These are phyloP conservation scores for Palythoa caribaeorum DNA, from an alignment of 92 coral and sea anemone genomes.

Conservation along the genomic window DNA sequence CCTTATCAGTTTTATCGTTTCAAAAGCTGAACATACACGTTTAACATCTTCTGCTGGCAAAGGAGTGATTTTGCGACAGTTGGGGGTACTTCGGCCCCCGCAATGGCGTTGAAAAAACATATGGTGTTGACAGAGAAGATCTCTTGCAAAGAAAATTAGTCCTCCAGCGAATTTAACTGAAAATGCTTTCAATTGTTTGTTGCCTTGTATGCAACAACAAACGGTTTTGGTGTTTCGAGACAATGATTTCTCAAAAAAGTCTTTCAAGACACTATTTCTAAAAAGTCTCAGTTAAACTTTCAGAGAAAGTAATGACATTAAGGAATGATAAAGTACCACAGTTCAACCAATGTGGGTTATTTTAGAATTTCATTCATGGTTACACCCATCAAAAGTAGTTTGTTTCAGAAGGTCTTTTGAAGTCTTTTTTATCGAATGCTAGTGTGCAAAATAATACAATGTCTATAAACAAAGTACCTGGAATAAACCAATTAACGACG, in stretches of 20 bases:
- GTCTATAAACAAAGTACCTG: neutral
- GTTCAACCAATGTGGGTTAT: too few relatives aligned
- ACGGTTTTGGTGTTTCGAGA: too few relatives aligned
- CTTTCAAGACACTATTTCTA: too few relatives aligned
- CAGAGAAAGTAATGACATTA: too few relatives aligned
- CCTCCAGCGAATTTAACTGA: neutral
- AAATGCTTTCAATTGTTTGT: neutral
- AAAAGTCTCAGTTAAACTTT: too few relatives aligned
- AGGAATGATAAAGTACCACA: too few relatives aligned
- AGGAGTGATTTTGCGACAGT: conserved; percentile 6
- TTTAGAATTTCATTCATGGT: too few relatives aligned
- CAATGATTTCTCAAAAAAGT: too few relatives aligned
- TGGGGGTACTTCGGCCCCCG: neutral
- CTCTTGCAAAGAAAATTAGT: conserved; percentile 34
- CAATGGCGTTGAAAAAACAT: neutral
- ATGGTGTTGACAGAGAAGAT: conserved; percentile 17
- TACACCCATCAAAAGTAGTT: too few relatives aligned
- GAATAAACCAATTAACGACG: neutral
- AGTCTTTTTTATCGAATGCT: neutral
- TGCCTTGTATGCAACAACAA: neutral
- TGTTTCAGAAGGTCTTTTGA: neutral
- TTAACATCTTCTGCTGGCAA: conserved; percentile 24
- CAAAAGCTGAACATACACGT: neutral
- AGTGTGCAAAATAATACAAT: neutral
- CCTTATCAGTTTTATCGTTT: neutral